A percentile compares a stretch with the other conserved stretches of the same genome.
These are phyloP conservation scores for Ia io DNA, from an alignment of 2,113 vertebrate genomes.

Conservation along the genomic window DNA sequence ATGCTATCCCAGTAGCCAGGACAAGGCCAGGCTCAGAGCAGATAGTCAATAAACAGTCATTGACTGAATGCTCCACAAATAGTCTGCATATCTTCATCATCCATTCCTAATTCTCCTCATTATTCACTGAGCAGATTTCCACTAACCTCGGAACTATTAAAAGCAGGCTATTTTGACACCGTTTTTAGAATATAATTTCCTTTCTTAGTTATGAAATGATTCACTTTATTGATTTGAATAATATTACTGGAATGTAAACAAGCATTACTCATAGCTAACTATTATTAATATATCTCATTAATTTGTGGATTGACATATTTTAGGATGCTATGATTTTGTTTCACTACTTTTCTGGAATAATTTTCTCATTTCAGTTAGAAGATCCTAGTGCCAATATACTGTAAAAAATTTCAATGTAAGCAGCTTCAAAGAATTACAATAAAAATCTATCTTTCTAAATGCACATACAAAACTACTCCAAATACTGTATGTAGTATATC, in stretches of 20 bases:
- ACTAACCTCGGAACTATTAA: not conserved
- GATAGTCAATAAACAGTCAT: not conserved
- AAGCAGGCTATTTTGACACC: not conserved
- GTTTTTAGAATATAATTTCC: conserved; percentile 9
- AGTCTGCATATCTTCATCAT: not conserved
- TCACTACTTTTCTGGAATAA: not conserved
- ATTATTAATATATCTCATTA: not conserved
- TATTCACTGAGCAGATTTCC: not conserved
- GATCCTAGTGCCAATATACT: not conserved
- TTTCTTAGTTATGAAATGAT: not conserved
- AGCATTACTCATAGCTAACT: not conserved
- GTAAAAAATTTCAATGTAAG: not conserved
- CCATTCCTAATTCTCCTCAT: not conserved
- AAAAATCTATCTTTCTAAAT: conserved; percentile 21
- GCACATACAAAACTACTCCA: not conserved
- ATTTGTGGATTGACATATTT: not conserved
- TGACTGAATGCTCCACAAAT: not conserved
- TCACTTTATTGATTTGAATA: conserved; percentile 15
- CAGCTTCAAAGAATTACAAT: not conserved
- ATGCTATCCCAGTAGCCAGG: not conserved
- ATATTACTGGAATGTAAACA: not conserved
- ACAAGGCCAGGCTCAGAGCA: not conserved
- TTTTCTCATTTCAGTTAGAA: not conserved
- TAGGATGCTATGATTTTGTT: not conserved
- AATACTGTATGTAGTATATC: not conserved